Evolutionary conservation across 2,797 vertebrate genomes (phyloP), one percentile per base, ranked within the genome.

Genomic region (Ptychadena robeensis): DNA sequence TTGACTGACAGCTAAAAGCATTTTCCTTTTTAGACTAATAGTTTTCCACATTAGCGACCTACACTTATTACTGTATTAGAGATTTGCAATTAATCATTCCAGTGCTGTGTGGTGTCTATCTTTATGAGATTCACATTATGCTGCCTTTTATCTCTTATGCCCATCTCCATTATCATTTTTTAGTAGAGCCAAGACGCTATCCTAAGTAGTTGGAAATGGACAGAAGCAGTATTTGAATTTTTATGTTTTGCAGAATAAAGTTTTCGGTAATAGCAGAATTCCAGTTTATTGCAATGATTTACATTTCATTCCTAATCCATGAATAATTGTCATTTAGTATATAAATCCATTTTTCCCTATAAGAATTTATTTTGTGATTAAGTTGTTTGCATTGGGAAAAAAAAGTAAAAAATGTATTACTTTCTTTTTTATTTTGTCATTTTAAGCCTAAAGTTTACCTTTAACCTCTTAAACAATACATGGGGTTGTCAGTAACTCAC

Each of bases 1-100:
- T 61, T 71, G 68, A 80, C 34, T 44, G 68, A 72, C 10, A n/a
- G 35, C 57, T 72, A 30, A 72, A 63, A 44, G 35, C 53, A 63
- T 80, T 38, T 80, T 28, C 35, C 35, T 59, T n/a, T 64, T 25
- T 18, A 44, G 35, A 63, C 57, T 40, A 61, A 68, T 70, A 70
- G 34, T 61, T 80, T 73, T 40, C 57, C 18, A 30, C 48, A 70
- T 71, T 70, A 70, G 15, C 30, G 27, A 40, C 48, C 37, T 31
- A 32, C 18, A 40, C 40, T 57, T 57, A 73, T 32, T 73, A 57
- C 71, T 73, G 71, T 32, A 48, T 72, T 72, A 72, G n/a, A 61
- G 25, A 61, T 61, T 61, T 25, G 59, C 69, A 72, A 72, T 44
- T 44, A 48, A 48, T 72, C 38, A 48, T 72, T 22, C 7, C 34